Evolutionary conservation across 2,888 invertebrate genomes (phyloP).

Genomic region (Oscheius sp.): DNA sequence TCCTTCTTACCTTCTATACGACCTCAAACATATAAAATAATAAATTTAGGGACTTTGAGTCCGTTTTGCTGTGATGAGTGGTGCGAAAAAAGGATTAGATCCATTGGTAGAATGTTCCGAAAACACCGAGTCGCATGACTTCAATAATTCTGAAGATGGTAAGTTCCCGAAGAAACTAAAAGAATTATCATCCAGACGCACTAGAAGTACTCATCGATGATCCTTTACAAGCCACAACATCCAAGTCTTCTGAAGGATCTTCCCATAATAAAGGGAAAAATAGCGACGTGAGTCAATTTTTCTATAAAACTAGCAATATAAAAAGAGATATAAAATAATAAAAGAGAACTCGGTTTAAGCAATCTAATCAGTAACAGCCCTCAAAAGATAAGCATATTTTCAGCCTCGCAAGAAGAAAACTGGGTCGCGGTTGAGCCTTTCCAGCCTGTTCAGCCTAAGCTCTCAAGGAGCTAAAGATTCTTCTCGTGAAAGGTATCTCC

Average conservation of each 20-base stretch:
- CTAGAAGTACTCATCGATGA: constrained; percentile 3
- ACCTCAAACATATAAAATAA: too few species aligned
- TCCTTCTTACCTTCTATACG: too few species aligned
- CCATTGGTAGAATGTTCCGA: constrained; percentile 47
- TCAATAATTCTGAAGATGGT: constrained; percentile 12
- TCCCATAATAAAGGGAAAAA: constrained; percentile 5
- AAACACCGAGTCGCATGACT: constrained; percentile 28
- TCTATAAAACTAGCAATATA: too few species aligned
- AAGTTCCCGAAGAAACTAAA: not conserved
- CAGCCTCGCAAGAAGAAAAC: constrained; percentile 26
- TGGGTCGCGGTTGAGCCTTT: constrained; percentile 47
- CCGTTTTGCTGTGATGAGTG: constrained; percentile 32
- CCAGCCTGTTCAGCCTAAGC: constrained; percentile 45
- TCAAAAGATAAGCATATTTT: too few species aligned
- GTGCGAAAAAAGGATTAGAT: constrained; percentile 42
- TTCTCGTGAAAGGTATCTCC: constrained; percentile 2
- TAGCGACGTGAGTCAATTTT: constrained; percentile 3
- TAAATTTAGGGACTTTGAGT: too few species aligned
- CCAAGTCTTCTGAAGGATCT: constrained; percentile 10
- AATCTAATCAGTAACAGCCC: too few species aligned
- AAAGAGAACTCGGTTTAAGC: too few species aligned
- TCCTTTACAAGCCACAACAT: constrained; percentile 1
- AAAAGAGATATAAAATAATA: too few species aligned
- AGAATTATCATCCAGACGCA: not conserved
- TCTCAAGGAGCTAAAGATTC: constrained; percentile 37